Evolutionary conservation across 1,140 invertebrate genomes (phyloP).

Genomic region (Aethina tumida): DNA sequence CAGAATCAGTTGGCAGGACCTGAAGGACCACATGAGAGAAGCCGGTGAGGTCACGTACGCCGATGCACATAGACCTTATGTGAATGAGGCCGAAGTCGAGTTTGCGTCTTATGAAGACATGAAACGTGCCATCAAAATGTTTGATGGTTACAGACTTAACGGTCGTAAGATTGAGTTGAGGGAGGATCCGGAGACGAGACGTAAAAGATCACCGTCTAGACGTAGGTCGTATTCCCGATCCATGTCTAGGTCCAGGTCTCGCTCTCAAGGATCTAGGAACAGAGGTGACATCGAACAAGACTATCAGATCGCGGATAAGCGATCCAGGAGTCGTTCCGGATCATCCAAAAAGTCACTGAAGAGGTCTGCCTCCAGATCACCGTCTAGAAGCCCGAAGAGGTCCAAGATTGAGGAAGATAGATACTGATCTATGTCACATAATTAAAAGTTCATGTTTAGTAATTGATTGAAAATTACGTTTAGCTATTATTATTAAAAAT

Average conservation of each 20-base stretch:
- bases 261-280: conserved; percentile 12
- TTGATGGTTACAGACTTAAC: conserved; percentile 50
- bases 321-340: conserved; percentile 9
- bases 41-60: conserved; percentile 97
- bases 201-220: conserved; percentile 4
- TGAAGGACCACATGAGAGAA: conserved; percentile 97
- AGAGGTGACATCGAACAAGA: conserved; percentile 10
- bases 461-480: no score
- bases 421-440: no score
- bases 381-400: no score
- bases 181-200: conserved; percentile 10
- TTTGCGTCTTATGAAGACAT: conserved; percentile 83
- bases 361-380: no score
- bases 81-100: conserved; percentile 84
- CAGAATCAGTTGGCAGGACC: conserved; percentile 97
- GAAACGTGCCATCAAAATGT: conserved; percentile 87
- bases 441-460: no score
- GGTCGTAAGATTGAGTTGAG: conserved; percentile 11
- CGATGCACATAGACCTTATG: conserved; percentile 71
- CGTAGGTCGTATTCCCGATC: conserved; percentile 6
- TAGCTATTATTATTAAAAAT: no score
- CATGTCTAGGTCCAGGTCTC: conserved; percentile 13
- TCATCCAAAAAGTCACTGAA: conserved; percentile 10
- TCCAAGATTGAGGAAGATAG: no score
- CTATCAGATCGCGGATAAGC: conserved; percentile 9